Percentiles rank a stretch among this genome's conserved stretches.
Evolutionary conservation across 2,113 vertebrate species (phyloP).

Genomic region (Empidonax traillii): DNA sequence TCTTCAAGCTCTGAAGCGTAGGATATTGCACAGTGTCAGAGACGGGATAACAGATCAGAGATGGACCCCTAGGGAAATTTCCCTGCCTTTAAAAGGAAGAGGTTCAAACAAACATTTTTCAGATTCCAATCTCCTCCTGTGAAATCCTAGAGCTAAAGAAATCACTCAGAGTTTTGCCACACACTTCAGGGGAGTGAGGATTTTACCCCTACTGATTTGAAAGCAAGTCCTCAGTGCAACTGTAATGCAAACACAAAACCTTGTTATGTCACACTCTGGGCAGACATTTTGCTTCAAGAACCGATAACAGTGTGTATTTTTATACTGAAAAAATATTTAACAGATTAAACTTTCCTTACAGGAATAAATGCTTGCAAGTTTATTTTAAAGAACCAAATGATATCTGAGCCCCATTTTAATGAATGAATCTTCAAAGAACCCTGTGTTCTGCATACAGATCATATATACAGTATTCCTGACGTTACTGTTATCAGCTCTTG

Average conservation of each 20-base stretch:
- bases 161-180: conserved; percentile 56
- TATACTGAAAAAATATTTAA: conserved; percentile 30
- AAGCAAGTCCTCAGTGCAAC: conserved; percentile 31
- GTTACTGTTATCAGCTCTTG: conserved; percentile 17
- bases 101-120: conserved; percentile 68
- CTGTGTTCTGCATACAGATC: not conserved
- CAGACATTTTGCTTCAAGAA: conserved; percentile 36
- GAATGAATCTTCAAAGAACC: not conserved
- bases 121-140: conserved; percentile 60
- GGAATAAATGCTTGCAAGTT: conserved; percentile 5
- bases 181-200: conserved; percentile 48
- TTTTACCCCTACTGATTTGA: conserved; percentile 60
- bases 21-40: conserved; percentile 41
- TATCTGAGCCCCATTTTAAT: not conserved
- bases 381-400: conserved; percentile 18
- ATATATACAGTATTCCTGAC: not conserved
- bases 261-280: conserved; percentile 25
- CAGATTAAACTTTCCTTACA: conserved; percentile 29
- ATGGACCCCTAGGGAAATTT: conserved; percentile 57
- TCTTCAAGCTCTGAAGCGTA: conserved; percentile 29
- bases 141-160: conserved; percentile 60
- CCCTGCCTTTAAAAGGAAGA: conserved; percentile 59
- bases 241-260: conserved; percentile 29
- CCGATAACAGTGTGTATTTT: conserved; percentile 22
- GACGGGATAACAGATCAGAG: conserved; percentile 45